Conservation (phyloP, 2,888 invertebrate species). For the Mycalesis mineus region DNA sequence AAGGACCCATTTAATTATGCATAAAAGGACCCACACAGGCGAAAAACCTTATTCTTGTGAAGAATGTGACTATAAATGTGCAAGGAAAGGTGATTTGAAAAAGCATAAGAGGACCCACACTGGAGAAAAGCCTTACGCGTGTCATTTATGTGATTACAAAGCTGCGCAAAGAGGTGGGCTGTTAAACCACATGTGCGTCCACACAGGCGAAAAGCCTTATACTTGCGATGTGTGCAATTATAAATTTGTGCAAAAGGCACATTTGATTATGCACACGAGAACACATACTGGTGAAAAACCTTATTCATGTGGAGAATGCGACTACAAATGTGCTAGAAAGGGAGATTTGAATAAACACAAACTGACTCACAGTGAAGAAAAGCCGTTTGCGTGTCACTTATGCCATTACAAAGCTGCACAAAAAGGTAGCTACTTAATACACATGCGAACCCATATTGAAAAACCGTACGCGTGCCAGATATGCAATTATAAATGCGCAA, state of each 20-base stretch:
- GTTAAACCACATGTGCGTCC: no score
- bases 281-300: no score
- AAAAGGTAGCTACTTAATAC: neutral
- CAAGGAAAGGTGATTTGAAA: neutral
- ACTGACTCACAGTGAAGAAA: neutral
- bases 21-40: neutral
- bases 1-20: no score
- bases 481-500: neutral
- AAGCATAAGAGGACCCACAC: neutral
- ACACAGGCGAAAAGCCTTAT: no score
- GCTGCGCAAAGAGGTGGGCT: no score
- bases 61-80: neutral
- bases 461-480: neutral
- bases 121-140: neutral
- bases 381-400: neutral
- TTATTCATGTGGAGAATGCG: no score
- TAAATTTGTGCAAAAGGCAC: no score
- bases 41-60: neutral
- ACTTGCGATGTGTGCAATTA: no score
- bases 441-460: neutral
- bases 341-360: neutral
- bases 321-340: neutral
- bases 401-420: neutral
- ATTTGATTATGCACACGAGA: no score
- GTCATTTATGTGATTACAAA: no score